Base-by-base conservation (phyloP, 2,113 vertebrate species). In the Xenopus laevis region DNA sequence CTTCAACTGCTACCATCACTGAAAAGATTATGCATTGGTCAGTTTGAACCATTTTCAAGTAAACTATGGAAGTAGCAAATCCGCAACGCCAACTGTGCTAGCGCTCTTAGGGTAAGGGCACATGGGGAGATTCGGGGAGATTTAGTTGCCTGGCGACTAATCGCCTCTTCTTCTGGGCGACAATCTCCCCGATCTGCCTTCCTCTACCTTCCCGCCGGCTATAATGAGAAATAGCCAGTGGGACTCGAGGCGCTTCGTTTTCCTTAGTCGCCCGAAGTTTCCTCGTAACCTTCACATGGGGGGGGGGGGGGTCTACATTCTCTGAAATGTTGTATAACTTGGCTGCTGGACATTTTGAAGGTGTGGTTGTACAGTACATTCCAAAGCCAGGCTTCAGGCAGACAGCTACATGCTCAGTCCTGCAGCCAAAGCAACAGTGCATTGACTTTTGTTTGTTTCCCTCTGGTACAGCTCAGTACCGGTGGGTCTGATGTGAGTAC, bases 401-500 rank as follows among this genome's bases (percentile, higher is more conserved):
- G 83, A 78, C 80, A 80, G 86, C 89, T 65, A 86, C 68, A 79
- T 30, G 80, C 83, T 79, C 81, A 69, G 83, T 82, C 81, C 88
- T 79, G 84, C 87, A 85, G 87, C 87, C 15, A 80, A 30, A 75
- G 82, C 86, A 76, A 81, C 88, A 81, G 90, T 86, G 88, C 91
- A 83, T 67, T 60, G 84, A 81, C 82, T 50, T 85, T 52, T 71
- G 70, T 27, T 72, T 40, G 46, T 55, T 50, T 50, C 47, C 46
- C 18, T 53, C 17, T 5, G 74, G 80, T 71, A 7, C 86, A 83
- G 87, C 88, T 98, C 94, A 99, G 95, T 98, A 99, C 91, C 97
- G 96, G 79, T 98, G 97, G 4, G 94, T 94, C 87, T 98, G 97
- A 80, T 99, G 97, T 9, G 97, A 98, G 95, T 98, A 99, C 92